A percentile compares a stretch with the other conserved stretches of the same genome.
phyloP scores from a whole-genome alignment of 2,888 invertebrate species.

The Pycnomerus fuliginosus region DNA sequence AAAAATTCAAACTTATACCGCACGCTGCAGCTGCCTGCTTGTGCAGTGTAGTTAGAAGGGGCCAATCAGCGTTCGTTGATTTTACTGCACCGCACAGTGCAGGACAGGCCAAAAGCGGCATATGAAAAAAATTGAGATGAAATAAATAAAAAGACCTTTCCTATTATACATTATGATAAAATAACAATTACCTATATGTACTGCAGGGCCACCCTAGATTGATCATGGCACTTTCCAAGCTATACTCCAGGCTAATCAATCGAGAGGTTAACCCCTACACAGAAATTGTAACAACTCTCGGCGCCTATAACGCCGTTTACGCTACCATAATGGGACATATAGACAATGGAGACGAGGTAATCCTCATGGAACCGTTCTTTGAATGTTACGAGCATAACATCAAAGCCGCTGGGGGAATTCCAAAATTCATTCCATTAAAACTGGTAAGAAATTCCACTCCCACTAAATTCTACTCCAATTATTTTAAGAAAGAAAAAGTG shows the following conservation, averaged over 20 bases:
- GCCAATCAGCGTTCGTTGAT: too few species aligned
- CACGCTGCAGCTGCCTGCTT: too few species aligned
- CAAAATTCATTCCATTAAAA: conserved; percentile 83
- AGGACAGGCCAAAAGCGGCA: too few species aligned
- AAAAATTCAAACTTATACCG: too few species aligned
- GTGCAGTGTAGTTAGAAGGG: too few species aligned
- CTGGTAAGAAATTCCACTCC: too few species aligned
- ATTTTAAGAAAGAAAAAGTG: not conserved
- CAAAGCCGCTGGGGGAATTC: conserved; percentile 80
- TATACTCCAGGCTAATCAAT: conserved; percentile 78
- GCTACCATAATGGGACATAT: conserved; percentile 80
- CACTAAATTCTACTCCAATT: too few species aligned
- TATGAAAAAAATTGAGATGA: too few species aligned
- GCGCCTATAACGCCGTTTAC: conserved; percentile 94
- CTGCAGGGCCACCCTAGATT: conserved; percentile 86
- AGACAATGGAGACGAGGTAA: conserved; percentile 84
- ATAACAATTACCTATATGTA: not conserved
- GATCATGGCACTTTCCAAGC: conserved; percentile 76
- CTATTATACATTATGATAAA: not conserved
- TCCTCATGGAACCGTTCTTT: conserved; percentile 97
- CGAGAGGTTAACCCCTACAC: conserved; percentile 75
- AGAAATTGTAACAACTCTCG: conserved; percentile 86
- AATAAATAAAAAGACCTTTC: too few species aligned
- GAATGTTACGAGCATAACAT: conserved; percentile 98
- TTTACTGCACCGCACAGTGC: too few species aligned